A percentile compares a stretch with the other conserved stretches of the same genome.
Evolutionary conservation across 2,797 vertebrate species (phyloP).

Genomic region (Hypotaenidia philippensis): DNA sequence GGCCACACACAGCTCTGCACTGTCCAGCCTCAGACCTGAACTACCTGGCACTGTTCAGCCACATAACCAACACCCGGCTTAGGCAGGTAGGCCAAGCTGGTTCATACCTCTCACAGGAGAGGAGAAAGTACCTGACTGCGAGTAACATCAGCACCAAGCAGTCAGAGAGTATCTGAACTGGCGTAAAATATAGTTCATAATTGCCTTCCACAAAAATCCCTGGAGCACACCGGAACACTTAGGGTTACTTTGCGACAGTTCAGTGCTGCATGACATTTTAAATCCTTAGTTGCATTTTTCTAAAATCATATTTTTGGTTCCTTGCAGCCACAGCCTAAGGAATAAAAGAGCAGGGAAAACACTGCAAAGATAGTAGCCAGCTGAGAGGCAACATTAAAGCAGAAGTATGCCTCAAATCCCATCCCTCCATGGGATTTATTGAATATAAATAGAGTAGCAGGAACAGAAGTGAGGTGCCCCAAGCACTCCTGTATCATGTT

Average conservation of each 20-base stretch:
- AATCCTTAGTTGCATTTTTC: background rate
- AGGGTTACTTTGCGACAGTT: constrained; percentile 1
- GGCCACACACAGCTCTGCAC: background rate
- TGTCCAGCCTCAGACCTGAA: background rate
- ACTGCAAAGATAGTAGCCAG: constrained; percentile 9
- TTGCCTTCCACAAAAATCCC: background rate
- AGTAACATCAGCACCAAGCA: background rate
- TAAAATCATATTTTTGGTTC: constrained; percentile 29
- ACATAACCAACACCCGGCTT: background rate
- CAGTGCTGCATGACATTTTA: background rate
- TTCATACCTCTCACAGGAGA: background rate
- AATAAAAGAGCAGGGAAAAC: constrained; percentile 6
- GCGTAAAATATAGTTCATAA: background rate
- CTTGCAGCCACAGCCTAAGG: constrained; percentile 7
- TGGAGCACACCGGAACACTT: background rate
- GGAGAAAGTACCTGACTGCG: background rate
- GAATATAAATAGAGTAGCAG: constrained; percentile 43
- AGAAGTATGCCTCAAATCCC: constrained; percentile 23
- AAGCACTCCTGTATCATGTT: constrained; percentile 27
- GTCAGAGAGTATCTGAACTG: background rate
- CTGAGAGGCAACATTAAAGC: constrained; percentile 41
- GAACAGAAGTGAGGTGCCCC: background rate
- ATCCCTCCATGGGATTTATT: constrained; percentile 6
- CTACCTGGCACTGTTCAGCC: background rate
- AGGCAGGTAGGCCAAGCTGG: background rate